Evolutionary conservation across 1,140 invertebrate species (phyloP).

Genomic region (Sinonovacula constricta): DNA sequence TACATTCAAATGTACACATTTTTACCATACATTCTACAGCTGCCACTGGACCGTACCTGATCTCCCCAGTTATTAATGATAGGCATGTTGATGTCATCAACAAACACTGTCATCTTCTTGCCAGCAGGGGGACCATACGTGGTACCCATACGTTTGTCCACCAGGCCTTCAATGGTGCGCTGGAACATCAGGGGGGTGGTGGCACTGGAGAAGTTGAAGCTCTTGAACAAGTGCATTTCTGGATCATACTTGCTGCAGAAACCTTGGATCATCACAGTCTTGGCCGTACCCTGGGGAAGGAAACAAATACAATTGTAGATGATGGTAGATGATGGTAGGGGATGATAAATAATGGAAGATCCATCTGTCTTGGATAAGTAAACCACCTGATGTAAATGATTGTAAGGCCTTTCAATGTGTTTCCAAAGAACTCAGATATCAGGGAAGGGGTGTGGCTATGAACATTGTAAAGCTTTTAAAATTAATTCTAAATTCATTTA

Average conservation of each 20-base stretch:
- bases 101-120: constrained; percentile 96
- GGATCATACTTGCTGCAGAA: constrained; percentile 96
- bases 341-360: too few relatives aligned
- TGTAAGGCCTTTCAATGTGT: too few relatives aligned
- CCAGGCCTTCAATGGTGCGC: constrained; percentile 97
- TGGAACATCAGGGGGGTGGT: constrained; percentile 97
- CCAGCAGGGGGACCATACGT: constrained; percentile 96
- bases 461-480: too few relatives aligned
- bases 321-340: too few relatives aligned
- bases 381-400: too few relatives aligned
- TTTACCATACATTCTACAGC: too few relatives aligned
- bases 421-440: too few relatives aligned
- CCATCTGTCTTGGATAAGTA: too few relatives aligned
- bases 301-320: too few relatives aligned
- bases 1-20: too few relatives aligned
- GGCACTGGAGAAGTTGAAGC: constrained; percentile 97
- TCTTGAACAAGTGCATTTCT: constrained; percentile 90
- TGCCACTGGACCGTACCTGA: constrained; percentile 86
- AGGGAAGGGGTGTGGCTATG: too few relatives aligned
- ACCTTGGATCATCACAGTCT: constrained; percentile 97
- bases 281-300: constrained; percentile 87
- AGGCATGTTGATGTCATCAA: constrained; percentile 98
- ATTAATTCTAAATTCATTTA: too few relatives aligned
- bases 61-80: constrained; percentile 97
- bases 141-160: constrained; percentile 96